Evolutionary conservation across 1,140 invertebrate species (phyloP), one percentile per base, ranked within the genome.

Genomic region (Cryptotermes secundus): DNA sequence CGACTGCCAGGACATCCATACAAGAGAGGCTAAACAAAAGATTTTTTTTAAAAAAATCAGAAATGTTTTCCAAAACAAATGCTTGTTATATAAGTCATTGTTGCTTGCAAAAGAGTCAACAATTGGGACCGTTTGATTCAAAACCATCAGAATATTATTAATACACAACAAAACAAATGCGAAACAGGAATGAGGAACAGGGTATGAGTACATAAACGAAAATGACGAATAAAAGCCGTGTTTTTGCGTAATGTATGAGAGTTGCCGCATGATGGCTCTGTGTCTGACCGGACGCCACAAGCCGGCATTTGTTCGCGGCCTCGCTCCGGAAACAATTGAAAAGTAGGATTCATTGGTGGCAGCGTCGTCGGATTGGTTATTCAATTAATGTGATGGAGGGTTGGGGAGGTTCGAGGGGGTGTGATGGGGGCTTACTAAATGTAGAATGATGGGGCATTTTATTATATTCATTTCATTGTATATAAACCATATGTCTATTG

Each of bases 381-480:
- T 72, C 59, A 72, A 72, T 72, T 72, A 72, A 72, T 72, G 26
- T 72, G 59, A 72, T 72, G 59, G 26, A 72, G 59, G 59, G 59
- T n/a, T 72, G 7, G 26, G 31, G 59, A 72, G 59, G 2, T 31
- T 72, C 59, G 26, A 72, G 26, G 59, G 59, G 59, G 26, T 42
- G 38, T 9, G 53, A 22, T 59, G 53, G 53, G 53, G 53, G 53
- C 53, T 59, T 59, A 59, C 53, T 59, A 59, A 59, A 22, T 59
- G 19, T 59, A 59, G 53, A 59, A 59, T 59, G 53, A 59, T 59
- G n/a, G 59, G 59, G 59, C 26, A 72, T 72, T 72, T 72, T 72
- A 72, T 72, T 72, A 72, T 72, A 72, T n/a, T 72, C 59, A 72
- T 72, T 72, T 72, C n/a, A 72, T 72, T 72, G 59, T 72, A 72